Evolutionary conservation across 2,113 vertebrate species (phyloP), one percentile per base, ranked within the genome.

Genomic region (Mirounga angustirostris): DNA sequence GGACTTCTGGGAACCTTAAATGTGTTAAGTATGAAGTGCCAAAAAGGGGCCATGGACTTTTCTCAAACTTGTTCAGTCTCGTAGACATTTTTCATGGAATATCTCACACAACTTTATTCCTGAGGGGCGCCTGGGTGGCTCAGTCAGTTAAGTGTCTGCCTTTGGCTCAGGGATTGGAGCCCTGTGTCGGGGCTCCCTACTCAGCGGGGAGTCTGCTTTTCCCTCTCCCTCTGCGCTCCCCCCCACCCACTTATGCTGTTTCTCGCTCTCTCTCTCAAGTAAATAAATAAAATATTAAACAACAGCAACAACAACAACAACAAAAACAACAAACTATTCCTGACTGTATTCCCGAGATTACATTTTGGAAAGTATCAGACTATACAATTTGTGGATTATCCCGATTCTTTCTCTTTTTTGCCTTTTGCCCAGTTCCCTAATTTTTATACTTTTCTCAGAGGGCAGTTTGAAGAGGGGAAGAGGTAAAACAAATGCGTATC

Each of bases 371-470:
- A 54, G 46, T 73, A 63, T 69, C 54, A 33, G 52, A 58, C 73
- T 46, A 30, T 9, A 30, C 21, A 26, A 18, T 58, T 69, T 59
- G 61, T 92, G 40, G 81, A 65, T 95, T 67, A 86, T 30, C 33
- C 10, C 7, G 40, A 15, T 89, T 65, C 36, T 74, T 94, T 85
- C 7, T 94, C 58, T 93, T 93, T 92, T 78, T 81, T 67, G 8
- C 43, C 54, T 63, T 59, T 94, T 58, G 36, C 21, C 59, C 7
- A 40, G 54, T 94, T 92, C 40, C 18, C 46, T 61, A 30, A 36
- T 61, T 90, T 89, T 91, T 50, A 22, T n/a, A 52, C 56, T 90
- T 97, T 52, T 65, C n/a, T 90, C 54, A 59, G 67, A 85, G 84
- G 61, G n/a, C 24, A 67, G 24, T 59, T 54, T 92, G 69, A 74